phyloP scores from a whole-genome alignment of 2,888 invertebrate genomes.

The Drosophila eohydei region DNA sequence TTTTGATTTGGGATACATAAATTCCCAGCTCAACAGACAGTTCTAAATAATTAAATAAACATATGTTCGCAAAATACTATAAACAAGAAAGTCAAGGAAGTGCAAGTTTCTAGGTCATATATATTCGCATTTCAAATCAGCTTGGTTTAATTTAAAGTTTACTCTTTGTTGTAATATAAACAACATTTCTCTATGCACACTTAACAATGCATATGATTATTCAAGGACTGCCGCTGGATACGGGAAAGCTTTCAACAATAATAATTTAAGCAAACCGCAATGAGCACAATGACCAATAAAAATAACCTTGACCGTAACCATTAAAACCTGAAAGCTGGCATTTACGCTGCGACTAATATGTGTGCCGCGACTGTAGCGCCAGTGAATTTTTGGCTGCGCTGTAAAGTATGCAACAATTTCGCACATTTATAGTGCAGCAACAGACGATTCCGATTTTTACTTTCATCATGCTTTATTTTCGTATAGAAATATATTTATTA shows the following conservation, averaged over 20 bases:
- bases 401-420: constrained; percentile 37
- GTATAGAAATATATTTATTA: background rate
- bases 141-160: background rate
- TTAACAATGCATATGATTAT: too few species aligned
- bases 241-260: constrained; percentile 15
- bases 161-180: background rate
- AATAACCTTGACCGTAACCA: constrained; percentile 40
- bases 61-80: background rate
- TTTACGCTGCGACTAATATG: background rate
- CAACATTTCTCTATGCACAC: background rate
- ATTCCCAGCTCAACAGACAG: constrained; percentile 1
- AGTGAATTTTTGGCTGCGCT: background rate
- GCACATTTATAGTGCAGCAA: background rate
- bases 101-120: constrained; percentile 10
- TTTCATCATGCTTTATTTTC: background rate
- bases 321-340: constrained; percentile 35
- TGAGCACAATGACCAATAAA: constrained; percentile 40
- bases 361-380: constrained; percentile 16
- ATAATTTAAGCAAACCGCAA: constrained; percentile 5
- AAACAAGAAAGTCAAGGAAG: constrained; percentile 22
- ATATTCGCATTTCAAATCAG: background rate
- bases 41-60: constrained; percentile 6
- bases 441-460: background rate
- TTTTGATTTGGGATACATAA: background rate
- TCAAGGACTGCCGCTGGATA: constrained; percentile 16